phyloP scores from a whole-genome alignment of 2,888 invertebrate genomes.

The Sialis lutaria region DNA sequence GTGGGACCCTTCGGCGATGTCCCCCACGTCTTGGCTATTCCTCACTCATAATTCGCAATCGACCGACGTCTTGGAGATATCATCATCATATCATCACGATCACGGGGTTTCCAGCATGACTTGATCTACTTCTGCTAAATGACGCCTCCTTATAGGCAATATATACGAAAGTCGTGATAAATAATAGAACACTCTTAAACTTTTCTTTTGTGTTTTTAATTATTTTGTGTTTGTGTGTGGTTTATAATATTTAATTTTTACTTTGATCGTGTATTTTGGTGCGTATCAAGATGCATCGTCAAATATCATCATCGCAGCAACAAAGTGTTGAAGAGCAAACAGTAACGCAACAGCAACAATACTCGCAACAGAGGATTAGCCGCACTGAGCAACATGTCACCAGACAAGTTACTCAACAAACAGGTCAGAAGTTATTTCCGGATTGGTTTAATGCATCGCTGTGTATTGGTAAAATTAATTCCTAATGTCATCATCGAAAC shows the following conservation, averaged over 20 bases:
- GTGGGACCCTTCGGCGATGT: not conserved
- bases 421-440: constrained; percentile 34
- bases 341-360: constrained; percentile 27
- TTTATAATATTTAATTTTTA: not conserved
- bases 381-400: constrained; percentile 65
- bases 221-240: constrained; percentile 16
- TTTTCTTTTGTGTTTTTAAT: constrained; percentile 16
- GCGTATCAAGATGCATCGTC: constrained; percentile 54
- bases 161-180: constrained; percentile 15
- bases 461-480: too few species aligned
- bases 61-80: constrained; percentile 75
- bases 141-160: constrained; percentile 30
- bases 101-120: constrained; percentile 52
- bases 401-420: constrained; percentile 62
- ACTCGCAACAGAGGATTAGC: constrained; percentile 39
- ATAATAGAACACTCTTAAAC: not conserved
- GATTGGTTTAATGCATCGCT: too few species aligned
- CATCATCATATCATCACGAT: constrained; percentile 22
- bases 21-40: constrained; percentile 36
- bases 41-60: constrained; percentile 83
- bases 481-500: too few species aligned
- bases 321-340: constrained; percentile 21
- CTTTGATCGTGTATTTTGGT: constrained; percentile 1
- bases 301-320: constrained; percentile 32
- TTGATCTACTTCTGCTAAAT: constrained; percentile 49